Evolutionary conservation across 2,797 vertebrate genomes (phyloP).

Genomic region (Dendrocincla tyrannina): DNA sequence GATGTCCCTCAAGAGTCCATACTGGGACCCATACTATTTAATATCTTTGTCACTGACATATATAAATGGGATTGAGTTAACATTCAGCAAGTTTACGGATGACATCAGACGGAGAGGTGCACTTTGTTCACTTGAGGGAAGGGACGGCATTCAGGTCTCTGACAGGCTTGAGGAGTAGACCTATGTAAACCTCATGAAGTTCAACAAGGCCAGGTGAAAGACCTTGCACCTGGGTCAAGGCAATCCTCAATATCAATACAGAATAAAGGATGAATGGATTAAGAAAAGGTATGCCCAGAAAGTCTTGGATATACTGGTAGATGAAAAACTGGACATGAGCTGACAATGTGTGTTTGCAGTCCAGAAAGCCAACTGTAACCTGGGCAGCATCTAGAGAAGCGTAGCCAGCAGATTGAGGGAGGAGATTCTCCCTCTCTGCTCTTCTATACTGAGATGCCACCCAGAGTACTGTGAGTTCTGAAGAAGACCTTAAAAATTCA

Average conservation of each 20-base stretch:
- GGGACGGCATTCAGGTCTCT: not conserved
- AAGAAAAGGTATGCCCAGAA: not conserved
- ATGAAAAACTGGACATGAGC: not conserved
- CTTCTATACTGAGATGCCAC: not conserved
- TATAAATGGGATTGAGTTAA: not conserved
- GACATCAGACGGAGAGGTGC: not conserved
- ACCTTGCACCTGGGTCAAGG: not conserved
- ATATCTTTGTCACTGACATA: not conserved
- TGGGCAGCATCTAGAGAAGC: not conserved
- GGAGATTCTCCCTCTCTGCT: not conserved
- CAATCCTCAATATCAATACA: not conserved
- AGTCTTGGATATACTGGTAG: not conserved
- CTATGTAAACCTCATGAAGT: not conserved
- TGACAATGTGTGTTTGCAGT: not conserved
- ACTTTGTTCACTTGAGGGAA: not conserved
- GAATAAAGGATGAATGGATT: not conserved
- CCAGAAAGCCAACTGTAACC: not conserved
- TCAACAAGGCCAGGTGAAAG: not conserved
- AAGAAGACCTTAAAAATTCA: not conserved
- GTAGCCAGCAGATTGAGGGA: not conserved
- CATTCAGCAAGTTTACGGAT: accelerated
- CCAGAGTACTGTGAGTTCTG: not conserved
- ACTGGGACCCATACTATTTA: not conserved
- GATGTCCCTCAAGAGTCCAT: not conserved
- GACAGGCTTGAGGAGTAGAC: not conserved